phyloP scores from a whole-genome alignment of 1,140 invertebrate species.

The Forficula auricularia region DNA sequence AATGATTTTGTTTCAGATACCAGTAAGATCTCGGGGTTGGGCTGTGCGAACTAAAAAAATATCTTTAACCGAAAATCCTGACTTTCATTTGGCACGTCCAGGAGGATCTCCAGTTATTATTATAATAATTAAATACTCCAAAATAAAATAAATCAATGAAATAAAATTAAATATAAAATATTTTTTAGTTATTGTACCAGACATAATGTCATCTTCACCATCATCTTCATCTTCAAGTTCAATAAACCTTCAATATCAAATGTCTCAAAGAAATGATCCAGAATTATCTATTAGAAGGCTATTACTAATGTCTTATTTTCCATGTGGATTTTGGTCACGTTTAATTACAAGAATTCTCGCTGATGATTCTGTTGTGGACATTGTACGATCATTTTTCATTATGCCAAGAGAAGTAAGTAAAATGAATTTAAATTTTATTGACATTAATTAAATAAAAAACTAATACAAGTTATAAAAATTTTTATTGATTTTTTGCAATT shows the following conservation, averaged over 20 bases:
- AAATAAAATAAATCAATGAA: slow-evolving; percentile 4
- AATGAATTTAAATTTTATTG: background rate
- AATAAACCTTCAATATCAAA: no score
- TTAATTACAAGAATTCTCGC: slow-evolving; percentile 81
- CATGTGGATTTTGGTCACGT: slow-evolving; percentile 93
- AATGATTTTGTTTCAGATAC: slow-evolving; percentile 28
- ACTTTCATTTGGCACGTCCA: slow-evolving; percentile 3
- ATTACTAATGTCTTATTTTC: slow-evolving; percentile 87
- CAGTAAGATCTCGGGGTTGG: slow-evolving; percentile 52
- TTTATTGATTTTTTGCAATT: slow-evolving; percentile 25
- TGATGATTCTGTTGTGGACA: slow-evolving; percentile 70
- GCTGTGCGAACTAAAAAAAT: slow-evolving; percentile 39
- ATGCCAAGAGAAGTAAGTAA: slow-evolving; percentile 37
- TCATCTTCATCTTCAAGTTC: no score
- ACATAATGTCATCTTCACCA: no score
- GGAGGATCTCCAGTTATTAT: background rate
- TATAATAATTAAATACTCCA: no score
- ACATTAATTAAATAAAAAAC: no score
- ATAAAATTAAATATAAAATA: no score
- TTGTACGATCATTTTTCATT: slow-evolving; percentile 50
- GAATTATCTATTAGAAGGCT: slow-evolving; percentile 45
- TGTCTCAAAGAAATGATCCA: slow-evolving; percentile 19
- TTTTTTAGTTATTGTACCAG: background rate
- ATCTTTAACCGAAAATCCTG: slow-evolving; percentile 5
- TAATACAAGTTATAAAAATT: slow-evolving; percentile 7